Evolutionary conservation across 2,888 invertebrate species (phyloP), one percentile per base, ranked within the genome.

Genomic region (Lithophane leautieri): DNA sequence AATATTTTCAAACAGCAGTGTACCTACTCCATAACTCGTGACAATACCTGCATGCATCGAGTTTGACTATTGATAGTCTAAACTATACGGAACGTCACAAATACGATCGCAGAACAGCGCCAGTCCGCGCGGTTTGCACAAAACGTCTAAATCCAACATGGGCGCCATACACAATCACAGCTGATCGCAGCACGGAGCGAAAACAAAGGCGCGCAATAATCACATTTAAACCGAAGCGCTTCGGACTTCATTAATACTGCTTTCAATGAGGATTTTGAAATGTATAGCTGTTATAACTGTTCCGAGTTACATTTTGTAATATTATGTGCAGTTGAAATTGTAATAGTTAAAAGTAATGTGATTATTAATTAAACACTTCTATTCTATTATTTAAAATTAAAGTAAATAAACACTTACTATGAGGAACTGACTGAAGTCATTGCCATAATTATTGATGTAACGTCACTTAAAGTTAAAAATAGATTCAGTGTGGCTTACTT

Each of bases 151-250:
- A 83, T 80, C 72, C 77, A 83, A 75, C 63, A 81, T 84, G 83
- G 84, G 77, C 62, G 74, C 74, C 28, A 16, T 47, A 68, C 73
- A 79, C 83, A 79, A 83, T 83, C 83, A 83, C 80, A 83, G 80
- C 83, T 80, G 82, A 83, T 83, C 73, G 83, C 44, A 67, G 70
- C 72, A 40, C 67, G 58, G 61, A 65, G 61, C 56, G 76, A 72
- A 80, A 74, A 83, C 83, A 83, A 83, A 61, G 76, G 84, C 71
- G 34, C 73, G 60, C 63, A 68, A 83, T 83, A 83, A 83, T 83
- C 81, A 83, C 84, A 83, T 84, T 81, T 83, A 83, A 70, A 83
- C 83, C 72, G 73, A 62, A 70, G 34, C 83, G 80, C 73, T 76
- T 67, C 60, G 67, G 63, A 74, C 77, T 83, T 83, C 84, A 84